Evolutionary conservation across 2,113 vertebrate species (phyloP), one percentile per base, ranked within the genome.

Genomic region (Istiophorus platypterus): DNA sequence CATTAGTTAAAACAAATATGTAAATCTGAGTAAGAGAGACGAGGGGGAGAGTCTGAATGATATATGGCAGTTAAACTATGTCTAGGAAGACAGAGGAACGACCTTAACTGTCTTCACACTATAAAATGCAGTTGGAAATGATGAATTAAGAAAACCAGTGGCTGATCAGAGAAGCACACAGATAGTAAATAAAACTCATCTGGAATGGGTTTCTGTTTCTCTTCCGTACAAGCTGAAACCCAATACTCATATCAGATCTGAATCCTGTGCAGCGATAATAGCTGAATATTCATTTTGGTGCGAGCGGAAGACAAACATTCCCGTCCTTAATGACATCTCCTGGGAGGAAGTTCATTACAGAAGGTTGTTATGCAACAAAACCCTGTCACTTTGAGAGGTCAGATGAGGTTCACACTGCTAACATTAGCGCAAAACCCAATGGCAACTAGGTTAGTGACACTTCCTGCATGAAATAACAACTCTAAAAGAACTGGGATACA

Each of bases 241-340:
- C 76, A 78, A 92, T 72, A 91, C 72, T 62, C 70, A 65, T 88
- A 91, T 91, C 91, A 87, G 89, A 92, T 93, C 81, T 89, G 85
- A 93, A 91, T 77, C 85, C 85, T 67, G 75, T 69, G 82, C 85
- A 84, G 90, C 65, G 56, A 87, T 90, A 92, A 89, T 87, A 92
- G 92, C 81, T 93, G 90, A 93, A 95, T 93, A 91, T 94, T 93
- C 86, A 93, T 91, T 91, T 91, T 90, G 70, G 86, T 87, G 86
- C 68, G 58, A 92, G 91, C 85, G 89, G 91, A 93, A 94, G 90
- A 93, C 90, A 93, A 94, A 93, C 93, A 93, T 89, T 92, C 91
- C 85, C 85, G 72, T 93, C 86, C 92, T 92, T 94, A 94, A 95
- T 92, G 92, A 90, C 86, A 81, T 89, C 93, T 94, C 93, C 70